Evolutionary conservation across 2,888 invertebrate genomes (phyloP).

Genomic region (Zaprionus lineosus): DNA sequence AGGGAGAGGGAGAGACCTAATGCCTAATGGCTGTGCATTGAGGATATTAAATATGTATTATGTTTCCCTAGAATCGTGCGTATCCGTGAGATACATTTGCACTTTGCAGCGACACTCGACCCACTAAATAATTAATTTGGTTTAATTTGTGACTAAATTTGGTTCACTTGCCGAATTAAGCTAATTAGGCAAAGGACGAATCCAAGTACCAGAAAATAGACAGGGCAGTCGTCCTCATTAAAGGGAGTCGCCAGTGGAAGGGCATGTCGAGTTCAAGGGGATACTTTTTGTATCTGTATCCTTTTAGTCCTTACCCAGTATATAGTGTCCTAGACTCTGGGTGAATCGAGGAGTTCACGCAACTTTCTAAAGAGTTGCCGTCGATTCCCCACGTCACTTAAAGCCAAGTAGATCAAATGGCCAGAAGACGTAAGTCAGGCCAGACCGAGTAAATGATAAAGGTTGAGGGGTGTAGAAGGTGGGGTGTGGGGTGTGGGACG

Average conservation of each 20-base stretch:
- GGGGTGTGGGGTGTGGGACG: neutral
- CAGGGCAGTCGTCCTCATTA: no score
- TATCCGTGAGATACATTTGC: conserved; percentile 37
- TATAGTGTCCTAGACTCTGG: no score
- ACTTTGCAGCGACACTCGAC: conserved; percentile 45
- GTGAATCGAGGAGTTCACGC: no score
- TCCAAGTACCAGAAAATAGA: no score
- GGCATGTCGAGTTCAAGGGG: no score
- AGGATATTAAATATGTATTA: conserved; percentile 59
- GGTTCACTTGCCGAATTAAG: conserved; percentile 49
- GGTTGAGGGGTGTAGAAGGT: neutral
- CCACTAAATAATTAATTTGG: conserved; percentile 61
- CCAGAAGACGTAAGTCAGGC: conserved; percentile 19
- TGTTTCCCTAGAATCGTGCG: conserved; percentile 27
- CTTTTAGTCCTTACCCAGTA: no score
- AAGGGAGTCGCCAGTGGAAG: no score
- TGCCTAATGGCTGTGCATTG: conserved; percentile 20
- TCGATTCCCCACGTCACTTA: conserved; percentile 48
- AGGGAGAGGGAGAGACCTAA: no score
- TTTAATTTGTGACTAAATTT: conserved; percentile 52
- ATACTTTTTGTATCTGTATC: no score
- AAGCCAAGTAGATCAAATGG: conserved; percentile 54
- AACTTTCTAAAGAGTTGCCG: conserved; percentile 48
- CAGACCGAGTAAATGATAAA: neutral
- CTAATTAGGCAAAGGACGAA: conserved; percentile 66